Evolutionary conservation across 2,888 invertebrate genomes (phyloP).

Genomic region (Nematopogon swammerdamellus): DNA sequence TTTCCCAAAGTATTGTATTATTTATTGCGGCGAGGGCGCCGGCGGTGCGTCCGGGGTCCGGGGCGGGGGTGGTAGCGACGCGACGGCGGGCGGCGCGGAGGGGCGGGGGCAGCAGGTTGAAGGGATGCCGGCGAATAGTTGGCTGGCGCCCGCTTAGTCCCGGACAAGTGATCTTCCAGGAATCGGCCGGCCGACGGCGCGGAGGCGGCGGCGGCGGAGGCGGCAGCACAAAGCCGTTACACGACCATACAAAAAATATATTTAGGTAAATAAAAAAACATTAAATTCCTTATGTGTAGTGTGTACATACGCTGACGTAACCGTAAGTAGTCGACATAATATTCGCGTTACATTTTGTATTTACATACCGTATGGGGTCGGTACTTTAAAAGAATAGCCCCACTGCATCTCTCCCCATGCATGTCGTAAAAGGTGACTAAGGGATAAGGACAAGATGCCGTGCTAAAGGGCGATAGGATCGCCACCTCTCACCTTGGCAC

Average conservation of each 20-base stretch:
- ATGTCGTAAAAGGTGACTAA: too few species aligned
- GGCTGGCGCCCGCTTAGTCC: constrained; percentile 33
- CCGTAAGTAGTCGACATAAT: too few species aligned
- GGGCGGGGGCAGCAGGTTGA: too few species aligned
- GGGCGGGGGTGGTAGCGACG: neutral
- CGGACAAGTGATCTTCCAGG: constrained; percentile 47
- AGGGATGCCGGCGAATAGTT: constrained; percentile 10
- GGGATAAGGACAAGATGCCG: too few species aligned
- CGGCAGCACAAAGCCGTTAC: constrained; percentile 48
- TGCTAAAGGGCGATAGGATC: too few species aligned
- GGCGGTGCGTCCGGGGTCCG: neutral
- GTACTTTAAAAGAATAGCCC: too few species aligned
- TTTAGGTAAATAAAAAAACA: constrained; percentile 50
- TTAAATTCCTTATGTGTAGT: constrained; percentile 1
- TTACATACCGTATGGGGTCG: too few species aligned
- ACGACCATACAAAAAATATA: constrained; percentile 36
- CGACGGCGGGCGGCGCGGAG: neutral
- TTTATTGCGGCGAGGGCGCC: constrained; percentile 42
- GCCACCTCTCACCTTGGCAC: too few species aligned
- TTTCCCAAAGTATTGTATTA: constrained; percentile 51
- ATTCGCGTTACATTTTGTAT: too few species aligned
- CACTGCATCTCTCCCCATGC: too few species aligned
- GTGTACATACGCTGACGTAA: constrained; percentile 1
- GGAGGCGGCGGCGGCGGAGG: constrained; percentile 29
- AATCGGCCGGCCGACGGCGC: constrained; percentile 30